Percentiles rank a stretch among this genome's conserved stretches.
phyloP scores from a whole-genome alignment of 35 echinoderm and acorn worm genomes.

The Anneissia japonica region DNA sequence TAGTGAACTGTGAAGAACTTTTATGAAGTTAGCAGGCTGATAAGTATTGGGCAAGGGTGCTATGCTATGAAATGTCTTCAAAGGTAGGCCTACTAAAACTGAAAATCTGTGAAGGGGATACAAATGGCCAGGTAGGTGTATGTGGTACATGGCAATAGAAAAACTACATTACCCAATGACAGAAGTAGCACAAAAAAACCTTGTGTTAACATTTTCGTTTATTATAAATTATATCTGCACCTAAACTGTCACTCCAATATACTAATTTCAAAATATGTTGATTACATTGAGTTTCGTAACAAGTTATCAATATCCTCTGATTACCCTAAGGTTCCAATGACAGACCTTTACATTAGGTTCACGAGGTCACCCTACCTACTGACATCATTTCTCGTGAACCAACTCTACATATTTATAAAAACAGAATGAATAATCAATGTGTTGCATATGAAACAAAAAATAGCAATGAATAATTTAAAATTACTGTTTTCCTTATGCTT shows the following conservation, averaged over 20 bases:
- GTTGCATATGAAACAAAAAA: neutral
- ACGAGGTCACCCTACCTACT: neutral
- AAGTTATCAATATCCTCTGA: neutral
- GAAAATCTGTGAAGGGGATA: no score
- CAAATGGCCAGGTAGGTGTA: no score
- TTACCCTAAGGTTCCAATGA: neutral
- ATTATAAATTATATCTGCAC: neutral
- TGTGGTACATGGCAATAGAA: no score
- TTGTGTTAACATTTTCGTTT: no score
- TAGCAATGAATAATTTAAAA: neutral
- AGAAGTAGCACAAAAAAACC: no score
- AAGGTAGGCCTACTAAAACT: no score
- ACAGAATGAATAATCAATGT: neutral
- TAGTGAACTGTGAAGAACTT: no score
- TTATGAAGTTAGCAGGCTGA: no score
- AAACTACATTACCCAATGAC: no score
- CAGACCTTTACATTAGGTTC: neutral
- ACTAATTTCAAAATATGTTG: neutral
- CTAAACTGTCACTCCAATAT: neutral
- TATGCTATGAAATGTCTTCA: no score
- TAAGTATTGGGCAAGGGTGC: no score
- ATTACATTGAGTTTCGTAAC: neutral
- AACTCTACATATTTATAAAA: neutral
- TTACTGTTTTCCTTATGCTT: neutral
- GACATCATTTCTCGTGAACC: neutral